phyloP scores from a whole-genome alignment of 2,797 vertebrate species.

The Esox lucius region DNA sequence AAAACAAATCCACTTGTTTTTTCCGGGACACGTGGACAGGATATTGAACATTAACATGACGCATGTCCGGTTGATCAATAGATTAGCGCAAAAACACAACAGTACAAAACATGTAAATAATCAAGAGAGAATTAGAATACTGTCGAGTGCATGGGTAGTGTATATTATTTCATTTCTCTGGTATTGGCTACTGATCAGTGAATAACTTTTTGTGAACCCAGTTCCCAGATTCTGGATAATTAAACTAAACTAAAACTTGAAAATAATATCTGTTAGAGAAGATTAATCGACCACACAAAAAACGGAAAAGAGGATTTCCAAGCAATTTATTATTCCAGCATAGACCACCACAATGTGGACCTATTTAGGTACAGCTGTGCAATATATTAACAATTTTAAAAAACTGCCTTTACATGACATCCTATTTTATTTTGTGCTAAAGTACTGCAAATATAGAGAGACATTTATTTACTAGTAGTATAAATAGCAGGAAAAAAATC shows the following conservation, averaged over 20 bases:
- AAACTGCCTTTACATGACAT: conserved; percentile 53
- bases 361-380: conserved; percentile 35
- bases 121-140: not conserved
- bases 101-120: too few relatives aligned
- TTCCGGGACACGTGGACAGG: conserved; percentile 22
- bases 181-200: not conserved
- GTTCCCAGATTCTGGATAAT: not conserved
- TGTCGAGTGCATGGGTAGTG: not conserved
- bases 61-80: conserved; percentile 8
- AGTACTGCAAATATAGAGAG: conserved; percentile 47
- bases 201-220: not conserved
- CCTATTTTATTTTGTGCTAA: conserved; percentile 50
- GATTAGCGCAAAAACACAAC: too few relatives aligned
- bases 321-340: conserved; percentile 56
- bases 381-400: conserved; percentile 43
- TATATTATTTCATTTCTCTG: not conserved
- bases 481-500: conserved; percentile 50
- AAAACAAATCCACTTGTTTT: not conserved
- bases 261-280: not conserved
- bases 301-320: conserved; percentile 18
- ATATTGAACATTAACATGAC: not conserved
- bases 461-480: conserved; percentile 45
- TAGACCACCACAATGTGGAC: conserved; percentile 39
- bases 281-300: not conserved
- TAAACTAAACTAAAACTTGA: not conserved